phyloP scores from a whole-genome alignment of 2,888 invertebrate genomes.

The Lasioglossum malachurum region DNA sequence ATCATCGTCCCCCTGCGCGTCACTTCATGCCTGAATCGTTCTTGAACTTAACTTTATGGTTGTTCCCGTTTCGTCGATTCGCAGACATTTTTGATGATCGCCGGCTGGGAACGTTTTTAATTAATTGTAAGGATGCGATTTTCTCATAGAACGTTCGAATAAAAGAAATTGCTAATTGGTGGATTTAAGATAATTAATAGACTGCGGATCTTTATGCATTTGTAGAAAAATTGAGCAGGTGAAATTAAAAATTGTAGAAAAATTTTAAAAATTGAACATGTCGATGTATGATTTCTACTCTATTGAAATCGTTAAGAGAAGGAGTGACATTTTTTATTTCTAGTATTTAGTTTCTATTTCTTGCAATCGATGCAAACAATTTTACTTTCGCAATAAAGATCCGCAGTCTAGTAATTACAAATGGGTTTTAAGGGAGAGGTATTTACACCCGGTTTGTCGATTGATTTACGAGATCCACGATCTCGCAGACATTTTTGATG shows the following conservation, averaged over 20 bases:
- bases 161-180: background rate
- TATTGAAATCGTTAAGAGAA: too few species aligned
- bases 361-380: too few species aligned
- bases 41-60: background rate
- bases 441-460: background rate
- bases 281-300: too few species aligned
- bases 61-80: background rate
- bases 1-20: constrained; percentile 1
- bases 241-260: too few species aligned
- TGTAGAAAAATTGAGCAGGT: too few species aligned
- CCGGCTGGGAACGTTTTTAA: background rate
- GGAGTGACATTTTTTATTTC: too few species aligned
- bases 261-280: too few species aligned
- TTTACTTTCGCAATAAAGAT: too few species aligned
- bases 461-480: background rate
- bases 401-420: too few species aligned
- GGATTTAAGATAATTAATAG: background rate
- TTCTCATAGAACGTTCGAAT: background rate
- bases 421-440: too few species aligned
- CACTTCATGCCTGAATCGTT: constrained; percentile 4
- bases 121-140: background rate
- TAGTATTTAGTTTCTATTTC: too few species aligned
- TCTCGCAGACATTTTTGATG: too few species aligned
- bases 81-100: background rate
- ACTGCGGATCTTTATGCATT: background rate